Percentiles rank a stretch among this genome's conserved stretches.
These are phyloP conservation scores for Aplysia californica DNA, from an alignment of 1,140 invertebrate genomes.

Conservation along the genomic window DNA sequence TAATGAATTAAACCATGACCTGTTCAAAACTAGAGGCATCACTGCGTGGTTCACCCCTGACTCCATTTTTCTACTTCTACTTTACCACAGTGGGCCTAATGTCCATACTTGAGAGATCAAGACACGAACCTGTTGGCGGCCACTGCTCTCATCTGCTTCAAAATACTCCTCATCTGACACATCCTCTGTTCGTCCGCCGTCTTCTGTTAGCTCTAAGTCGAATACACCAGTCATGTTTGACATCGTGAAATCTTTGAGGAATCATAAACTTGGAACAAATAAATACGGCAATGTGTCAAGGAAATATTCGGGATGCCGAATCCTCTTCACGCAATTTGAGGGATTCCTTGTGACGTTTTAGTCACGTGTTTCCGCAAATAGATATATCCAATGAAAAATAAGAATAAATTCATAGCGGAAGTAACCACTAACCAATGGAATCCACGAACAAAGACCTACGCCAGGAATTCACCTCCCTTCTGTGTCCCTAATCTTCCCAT, in stretches of 20 bases:
- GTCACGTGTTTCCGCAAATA: constrained; percentile 22
- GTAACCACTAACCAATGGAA: neutral
- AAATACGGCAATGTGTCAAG: constrained; percentile 1
- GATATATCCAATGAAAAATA: neutral
- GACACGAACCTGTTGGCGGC: constrained; percentile 25
- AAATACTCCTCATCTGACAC: constrained; percentile 69
- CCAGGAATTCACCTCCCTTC: neutral
- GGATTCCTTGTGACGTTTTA: constrained; percentile 32
- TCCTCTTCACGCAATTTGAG: constrained; percentile 29
- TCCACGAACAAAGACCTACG: neutral
- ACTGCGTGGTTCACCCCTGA: too few relatives aligned
- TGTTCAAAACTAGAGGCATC: too few relatives aligned
- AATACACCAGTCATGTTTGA: constrained; percentile 74
- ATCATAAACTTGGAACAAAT: constrained; percentile 27
- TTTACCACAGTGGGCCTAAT: too few relatives aligned
- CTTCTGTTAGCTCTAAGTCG: constrained; percentile 85
- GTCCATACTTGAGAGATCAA: too few relatives aligned
- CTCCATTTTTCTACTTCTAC: too few relatives aligned
- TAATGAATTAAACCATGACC: too few relatives aligned
- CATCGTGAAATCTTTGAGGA: constrained; percentile 19
- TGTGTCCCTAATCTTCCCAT: neutral
- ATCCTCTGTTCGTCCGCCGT: constrained; percentile 76
- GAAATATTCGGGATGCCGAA: neutral
- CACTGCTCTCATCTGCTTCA: constrained; percentile 23
- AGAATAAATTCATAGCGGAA: constrained; percentile 1